phyloP scores from a whole-genome alignment of 2,113 vertebrate genomes.

The Gymnorhina tibicen region DNA sequence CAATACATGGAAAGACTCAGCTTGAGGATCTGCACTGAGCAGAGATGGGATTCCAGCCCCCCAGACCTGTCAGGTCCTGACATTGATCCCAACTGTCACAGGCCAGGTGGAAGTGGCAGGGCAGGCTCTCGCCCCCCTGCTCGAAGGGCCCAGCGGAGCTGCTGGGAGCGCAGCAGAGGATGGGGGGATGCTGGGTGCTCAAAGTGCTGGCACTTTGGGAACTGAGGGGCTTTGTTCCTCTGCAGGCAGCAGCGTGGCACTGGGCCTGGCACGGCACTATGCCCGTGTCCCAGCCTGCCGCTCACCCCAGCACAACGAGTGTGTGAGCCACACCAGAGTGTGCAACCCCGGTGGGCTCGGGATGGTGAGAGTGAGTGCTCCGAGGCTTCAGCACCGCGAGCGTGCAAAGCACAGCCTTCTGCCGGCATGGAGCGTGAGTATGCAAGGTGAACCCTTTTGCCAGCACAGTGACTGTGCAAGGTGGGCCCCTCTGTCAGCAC shows the following conservation, averaged over 20 bases:
- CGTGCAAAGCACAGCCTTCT: background rate
- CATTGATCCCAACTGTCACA: background rate
- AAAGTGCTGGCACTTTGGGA: background rate
- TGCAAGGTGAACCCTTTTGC: background rate
- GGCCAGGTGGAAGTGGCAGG: background rate
- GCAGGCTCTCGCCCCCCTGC: background rate
- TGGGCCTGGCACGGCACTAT: background rate
- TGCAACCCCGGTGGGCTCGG: background rate
- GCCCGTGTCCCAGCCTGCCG: background rate
- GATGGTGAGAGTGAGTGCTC: background rate
- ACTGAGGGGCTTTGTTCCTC: background rate
- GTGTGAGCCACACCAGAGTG: background rate
- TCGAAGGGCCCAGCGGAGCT: accelerated
- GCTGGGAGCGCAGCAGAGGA: accelerated
- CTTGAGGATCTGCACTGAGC: background rate
- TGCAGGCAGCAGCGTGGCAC: background rate
- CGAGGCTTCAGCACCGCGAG: background rate
- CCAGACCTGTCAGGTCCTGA: background rate
- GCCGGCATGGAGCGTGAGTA: background rate
- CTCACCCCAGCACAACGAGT: no score
- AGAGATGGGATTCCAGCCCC: background rate
- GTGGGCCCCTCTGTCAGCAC: background rate
- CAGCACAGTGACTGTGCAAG: background rate
- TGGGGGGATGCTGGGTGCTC: background rate
- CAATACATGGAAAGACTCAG: background rate